phyloP scores from a whole-genome alignment of 2,888 invertebrate genomes.

The Laspeyria flexula region DNA sequence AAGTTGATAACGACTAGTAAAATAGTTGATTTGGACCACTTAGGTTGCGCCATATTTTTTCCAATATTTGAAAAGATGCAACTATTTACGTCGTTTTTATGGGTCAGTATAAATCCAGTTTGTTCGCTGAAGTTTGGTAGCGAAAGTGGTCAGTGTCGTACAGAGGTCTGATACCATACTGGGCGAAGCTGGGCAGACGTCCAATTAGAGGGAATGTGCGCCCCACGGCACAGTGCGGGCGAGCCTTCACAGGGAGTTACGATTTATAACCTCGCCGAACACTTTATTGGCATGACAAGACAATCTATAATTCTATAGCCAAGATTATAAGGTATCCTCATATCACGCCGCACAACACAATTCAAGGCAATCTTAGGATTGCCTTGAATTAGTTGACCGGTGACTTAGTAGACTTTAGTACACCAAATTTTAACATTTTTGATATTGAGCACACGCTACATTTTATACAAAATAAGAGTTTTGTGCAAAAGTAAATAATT shows the following conservation, averaged over 20 bases:
- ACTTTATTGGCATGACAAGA: conserved; percentile 34
- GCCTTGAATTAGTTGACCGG: too few relatives aligned
- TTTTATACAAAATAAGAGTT: too few relatives aligned
- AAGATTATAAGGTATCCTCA: conserved; percentile 29
- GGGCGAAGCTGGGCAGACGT: conserved; percentile 66
- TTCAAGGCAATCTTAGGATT: too few relatives aligned
- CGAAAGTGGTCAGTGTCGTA: conserved; percentile 73
- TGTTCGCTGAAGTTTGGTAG: conserved; percentile 51
- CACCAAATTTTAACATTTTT: too few relatives aligned
- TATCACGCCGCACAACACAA: too few relatives aligned
- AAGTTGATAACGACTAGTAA: conserved; percentile 13
- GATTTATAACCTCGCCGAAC: conserved; percentile 46
- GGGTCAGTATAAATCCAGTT: conserved; percentile 40
- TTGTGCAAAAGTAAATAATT: conserved; percentile 5
- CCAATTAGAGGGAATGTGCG: conserved; percentile 83
- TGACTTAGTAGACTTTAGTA: too few relatives aligned
- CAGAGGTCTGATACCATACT: conserved; percentile 68
- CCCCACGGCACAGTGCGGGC: conserved; percentile 53
- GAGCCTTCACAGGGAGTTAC: conserved; percentile 67
- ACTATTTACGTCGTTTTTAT: conserved; percentile 30
- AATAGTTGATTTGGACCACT: background rate
- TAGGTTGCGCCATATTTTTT: background rate
- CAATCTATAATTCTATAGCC: conserved; percentile 22
- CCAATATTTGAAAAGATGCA: conserved; percentile 12
- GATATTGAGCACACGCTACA: too few relatives aligned